These are phyloP conservation scores for Cephalopachus bancanus DNA, from an alignment of 2,797 vertebrate genomes.

Conservation along the genomic window DNA sequence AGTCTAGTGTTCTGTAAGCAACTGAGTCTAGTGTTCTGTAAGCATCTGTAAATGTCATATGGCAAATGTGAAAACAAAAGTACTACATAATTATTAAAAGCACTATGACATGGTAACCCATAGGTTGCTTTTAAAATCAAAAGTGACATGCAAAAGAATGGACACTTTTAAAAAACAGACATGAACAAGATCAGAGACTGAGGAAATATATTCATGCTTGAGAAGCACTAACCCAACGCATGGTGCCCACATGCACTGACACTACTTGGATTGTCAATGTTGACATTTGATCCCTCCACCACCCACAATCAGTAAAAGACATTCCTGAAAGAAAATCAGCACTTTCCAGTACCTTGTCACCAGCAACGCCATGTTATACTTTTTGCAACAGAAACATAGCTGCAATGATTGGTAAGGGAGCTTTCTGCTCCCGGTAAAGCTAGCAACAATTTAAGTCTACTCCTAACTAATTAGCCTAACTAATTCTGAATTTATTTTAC, in stretches of 20 bases:
- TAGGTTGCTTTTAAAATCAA: constrained; percentile 58
- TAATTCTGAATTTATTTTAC: constrained; percentile 58
- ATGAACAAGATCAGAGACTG: constrained; percentile 51
- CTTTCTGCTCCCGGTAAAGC: background rate
- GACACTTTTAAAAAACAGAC: constrained; percentile 59
- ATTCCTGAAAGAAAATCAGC: background rate
- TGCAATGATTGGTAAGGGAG: background rate
- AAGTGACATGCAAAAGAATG: constrained; percentile 74
- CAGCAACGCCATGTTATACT: background rate
- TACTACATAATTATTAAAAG: constrained; percentile 49
- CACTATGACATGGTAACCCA: constrained; percentile 34
- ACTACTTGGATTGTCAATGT: background rate
- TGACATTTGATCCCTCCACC: constrained; percentile 36
- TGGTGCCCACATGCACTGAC: background rate
- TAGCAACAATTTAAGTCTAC: constrained; percentile 40
- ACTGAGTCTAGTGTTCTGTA: background rate
- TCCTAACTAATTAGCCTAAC: background rate
- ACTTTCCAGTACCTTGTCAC: background rate
- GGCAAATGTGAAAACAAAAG: constrained; percentile 65
- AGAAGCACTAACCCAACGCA: constrained; percentile 47
- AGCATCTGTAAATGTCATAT: constrained; percentile 31
- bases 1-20: constrained; percentile 61
- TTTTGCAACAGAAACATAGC: constrained; percentile 47
- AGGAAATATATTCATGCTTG: constrained; percentile 63
- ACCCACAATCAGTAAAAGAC: background rate